phyloP scores from a whole-genome alignment of 2,888 invertebrate species.

The Calliphora vomitoria region DNA sequence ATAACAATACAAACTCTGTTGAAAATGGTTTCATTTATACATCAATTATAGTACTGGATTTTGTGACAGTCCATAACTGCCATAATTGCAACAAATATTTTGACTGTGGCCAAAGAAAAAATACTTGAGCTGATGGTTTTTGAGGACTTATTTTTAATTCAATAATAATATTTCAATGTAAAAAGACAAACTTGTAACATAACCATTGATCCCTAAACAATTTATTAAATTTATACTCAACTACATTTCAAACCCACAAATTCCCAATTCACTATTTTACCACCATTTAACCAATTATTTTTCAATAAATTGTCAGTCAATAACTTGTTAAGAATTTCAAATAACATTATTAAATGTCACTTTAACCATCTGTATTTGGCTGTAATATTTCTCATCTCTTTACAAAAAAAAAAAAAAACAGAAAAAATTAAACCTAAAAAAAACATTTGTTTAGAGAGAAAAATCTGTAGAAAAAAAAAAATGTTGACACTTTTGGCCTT shows the following conservation, averaged over 20 bases:
- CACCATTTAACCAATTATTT: conserved; percentile 1
- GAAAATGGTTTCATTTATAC: too few relatives aligned
- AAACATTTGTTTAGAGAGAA: neutral
- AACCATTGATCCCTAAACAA: too few relatives aligned
- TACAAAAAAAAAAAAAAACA: neutral
- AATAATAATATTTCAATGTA: too few relatives aligned
- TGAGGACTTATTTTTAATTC: too few relatives aligned
- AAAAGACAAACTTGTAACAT: too few relatives aligned
- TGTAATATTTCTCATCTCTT: neutral
- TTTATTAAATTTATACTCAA: too few relatives aligned
- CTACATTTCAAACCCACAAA: neutral
- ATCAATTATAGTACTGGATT: too few relatives aligned
- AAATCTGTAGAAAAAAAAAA: neutral
- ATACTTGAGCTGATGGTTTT: too few relatives aligned
- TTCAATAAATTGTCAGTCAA: conserved; percentile 13
- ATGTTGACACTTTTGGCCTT: conserved; percentile 59
- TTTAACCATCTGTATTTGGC: neutral
- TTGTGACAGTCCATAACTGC: too few relatives aligned
- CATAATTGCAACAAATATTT: too few relatives aligned
- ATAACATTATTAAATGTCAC: conserved; percentile 35
- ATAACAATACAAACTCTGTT: too few relatives aligned
- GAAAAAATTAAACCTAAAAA: neutral
- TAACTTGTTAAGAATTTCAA: neutral
- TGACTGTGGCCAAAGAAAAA: too few relatives aligned
- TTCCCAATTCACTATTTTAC: neutral